These are phyloP conservation scores for Caenorhabditis zanzibari DNA, from an alignment of 2,888 invertebrate genomes.

Conservation along the genomic window DNA sequence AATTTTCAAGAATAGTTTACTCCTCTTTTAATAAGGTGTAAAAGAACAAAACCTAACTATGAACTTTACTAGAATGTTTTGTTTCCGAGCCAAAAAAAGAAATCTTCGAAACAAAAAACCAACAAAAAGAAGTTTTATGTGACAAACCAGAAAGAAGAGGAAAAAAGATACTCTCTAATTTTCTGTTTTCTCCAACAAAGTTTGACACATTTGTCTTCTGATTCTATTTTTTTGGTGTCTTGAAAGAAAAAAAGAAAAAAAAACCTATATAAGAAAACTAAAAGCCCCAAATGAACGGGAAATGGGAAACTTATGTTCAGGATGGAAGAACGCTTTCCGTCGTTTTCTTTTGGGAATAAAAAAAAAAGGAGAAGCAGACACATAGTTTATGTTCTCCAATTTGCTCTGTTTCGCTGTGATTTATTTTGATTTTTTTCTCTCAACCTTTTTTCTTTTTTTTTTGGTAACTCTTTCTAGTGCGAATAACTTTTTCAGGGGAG, in stretches of 20 bases:
- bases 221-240: conserved; percentile 10
- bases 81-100: not conserved
- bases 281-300: conserved; percentile 5
- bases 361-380: not conserved
- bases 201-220: conserved; percentile 66
- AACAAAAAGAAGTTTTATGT: conserved; percentile 6
- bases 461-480: too few species aligned
- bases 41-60: too few species aligned
- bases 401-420: conserved; percentile 27
- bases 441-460: not conserved
- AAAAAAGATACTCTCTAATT: conserved; percentile 26
- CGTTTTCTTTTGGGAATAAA: conserved; percentile 24
- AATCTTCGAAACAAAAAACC: not conserved
- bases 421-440: conserved; percentile 1
- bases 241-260: not conserved
- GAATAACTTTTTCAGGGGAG: too few species aligned
- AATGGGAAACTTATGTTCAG: conserved; percentile 18
- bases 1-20: too few species aligned
- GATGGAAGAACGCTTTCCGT: conserved; percentile 8
- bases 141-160: conserved; percentile 12
- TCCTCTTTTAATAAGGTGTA: too few species aligned
- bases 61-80: too few species aligned
- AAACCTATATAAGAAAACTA: conserved; percentile 20
- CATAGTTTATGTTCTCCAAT: conserved; percentile 21
- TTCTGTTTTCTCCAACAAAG: conserved; percentile 17